Percentiles rank a stretch among this genome's conserved stretches.
Conservation (phyloP, 2,888 invertebrate species). For the Chrysolina haemoptera region DNA sequence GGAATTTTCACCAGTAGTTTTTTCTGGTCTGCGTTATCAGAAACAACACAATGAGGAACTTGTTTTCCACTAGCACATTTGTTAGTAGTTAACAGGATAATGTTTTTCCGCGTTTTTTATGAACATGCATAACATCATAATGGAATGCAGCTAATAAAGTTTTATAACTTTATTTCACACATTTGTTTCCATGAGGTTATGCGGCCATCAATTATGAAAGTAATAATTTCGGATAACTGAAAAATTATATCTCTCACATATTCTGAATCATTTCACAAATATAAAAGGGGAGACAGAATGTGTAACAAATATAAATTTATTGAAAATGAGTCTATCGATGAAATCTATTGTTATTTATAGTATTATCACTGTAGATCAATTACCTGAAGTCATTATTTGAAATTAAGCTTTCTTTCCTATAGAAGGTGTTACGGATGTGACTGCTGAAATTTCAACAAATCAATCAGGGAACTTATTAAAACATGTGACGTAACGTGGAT, state of each 20-base stretch:
- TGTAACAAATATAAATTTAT: neutral
- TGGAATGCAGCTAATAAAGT: conserved; percentile 1
- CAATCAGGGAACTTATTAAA: no score
- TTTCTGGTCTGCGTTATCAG: neutral
- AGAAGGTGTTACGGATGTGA: no score
- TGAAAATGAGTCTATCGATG: neutral
- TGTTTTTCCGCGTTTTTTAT: neutral
- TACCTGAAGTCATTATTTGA: neutral
- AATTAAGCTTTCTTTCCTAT: no score
- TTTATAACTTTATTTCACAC: conserved; percentile 4
- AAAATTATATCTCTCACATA: conserved; percentile 2
- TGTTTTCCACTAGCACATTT: neutral
- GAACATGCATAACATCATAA: neutral
- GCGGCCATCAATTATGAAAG: neutral
- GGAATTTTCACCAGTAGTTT: neutral
- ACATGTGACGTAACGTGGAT: no score
- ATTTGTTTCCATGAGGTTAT: conserved; percentile 1
- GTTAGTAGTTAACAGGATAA: neutral
- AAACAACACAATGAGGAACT: neutral
- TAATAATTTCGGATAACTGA: conserved; percentile 2
- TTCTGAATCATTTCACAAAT: neutral
- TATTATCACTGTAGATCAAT: neutral
- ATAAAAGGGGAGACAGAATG: neutral
- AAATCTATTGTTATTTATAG: neutral
- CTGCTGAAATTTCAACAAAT: no score